Evolutionary conservation across 2,797 vertebrate species (phyloP), one percentile per base, ranked within the genome.

Genomic region (Petrocephalus schoutedeni): DNA sequence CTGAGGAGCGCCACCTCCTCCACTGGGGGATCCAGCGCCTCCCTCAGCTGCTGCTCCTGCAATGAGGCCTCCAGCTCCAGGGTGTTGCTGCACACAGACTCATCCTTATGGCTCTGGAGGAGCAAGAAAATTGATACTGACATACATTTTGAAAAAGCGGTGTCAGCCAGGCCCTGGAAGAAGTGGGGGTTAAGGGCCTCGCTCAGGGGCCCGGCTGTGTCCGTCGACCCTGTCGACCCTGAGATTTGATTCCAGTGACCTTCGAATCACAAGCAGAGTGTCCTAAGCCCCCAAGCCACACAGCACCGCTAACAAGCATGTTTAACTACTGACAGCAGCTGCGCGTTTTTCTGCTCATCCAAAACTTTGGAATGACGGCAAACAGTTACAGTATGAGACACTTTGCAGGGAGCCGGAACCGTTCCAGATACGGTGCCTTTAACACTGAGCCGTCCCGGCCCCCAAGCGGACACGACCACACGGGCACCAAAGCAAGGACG

Each of bases 1-100:
- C 95, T 96, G 0, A 96, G 94, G 8, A 91, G 95, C 0, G 90
- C 90, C 1, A 91, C 93, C 90, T 97, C 97, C 94, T 95, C 93
- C 0, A 91, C 93, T 0, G 96, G 94, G 2, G 92, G 93, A 91
- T 94, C 95, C 87, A 92, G 94, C 86, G 94, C 95, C 91, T 93
- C 92, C 89, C 94, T 94, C 87, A 92, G 23, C 32, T 95, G 93
- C 89, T 95, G 93, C 90, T 96, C 94, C 89, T 91, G 93, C 21
- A 93, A 87, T 2, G 91, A 91, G 41, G 92, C 91, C 89, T 97
- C 96, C 3, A 94, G 90, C 87, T 96, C 96, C 91, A 95, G 95
- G 74, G 95, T 88, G 90, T 94, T 94, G 36, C 87, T 91, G 87
- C 94, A 93, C 1, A 94, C 88, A 87, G 90, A 91, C 3, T 97